Base-by-base conservation (phyloP, 2,797 vertebrate species). In the Nannoperca australis region DNA sequence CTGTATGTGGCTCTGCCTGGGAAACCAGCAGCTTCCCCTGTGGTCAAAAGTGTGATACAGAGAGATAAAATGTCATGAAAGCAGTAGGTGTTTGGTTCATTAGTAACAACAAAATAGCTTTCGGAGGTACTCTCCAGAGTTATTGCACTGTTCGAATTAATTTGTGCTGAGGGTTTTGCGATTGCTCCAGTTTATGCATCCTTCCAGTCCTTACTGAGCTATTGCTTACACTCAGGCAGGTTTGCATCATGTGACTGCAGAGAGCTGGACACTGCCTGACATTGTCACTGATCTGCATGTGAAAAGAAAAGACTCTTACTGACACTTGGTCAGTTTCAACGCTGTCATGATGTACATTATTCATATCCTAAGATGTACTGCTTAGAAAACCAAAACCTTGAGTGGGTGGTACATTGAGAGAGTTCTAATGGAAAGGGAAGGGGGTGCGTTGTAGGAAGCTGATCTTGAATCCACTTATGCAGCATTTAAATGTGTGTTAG, bases 21-120 rank as follows among this genome's bases (percentile, higher is more conserved):
- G 45, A 77, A 88, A 86, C 44, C 40, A 62, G 36, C 62, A 67
- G 63, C 53, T 79, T 76, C 60, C 59, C 7, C 18, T 87, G 73
- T 76, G 78, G 73, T 75, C 11, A 62, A 13, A 76, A 13, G 17
- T 68, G 45, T 1, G 2, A 56, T 13, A 32, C 53, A 60, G 38
- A 56, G 40, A 53, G n/a, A 58, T 62, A 12, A 73, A 78, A 66
- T 1, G 0, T 14, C 12, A 32, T 44, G 4, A 60, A 24, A 8
- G 1, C 38, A 42, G 22, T 12, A 42, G 1, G 18, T 62, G 20
- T 60, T 53, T 49, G 40, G 56, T 47, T 30, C 12, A 32, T 32
- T 32, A 22, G 34, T 4, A 12, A 32, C 20, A 67, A 27, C 22
- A 58, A 45, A 65, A 53, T 11, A n/a, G 24, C 63, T 55, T 76